These are phyloP conservation scores for Coturnix japonica DNA, from an alignment of 2,113 vertebrate genomes.

Conservation along the genomic window DNA sequence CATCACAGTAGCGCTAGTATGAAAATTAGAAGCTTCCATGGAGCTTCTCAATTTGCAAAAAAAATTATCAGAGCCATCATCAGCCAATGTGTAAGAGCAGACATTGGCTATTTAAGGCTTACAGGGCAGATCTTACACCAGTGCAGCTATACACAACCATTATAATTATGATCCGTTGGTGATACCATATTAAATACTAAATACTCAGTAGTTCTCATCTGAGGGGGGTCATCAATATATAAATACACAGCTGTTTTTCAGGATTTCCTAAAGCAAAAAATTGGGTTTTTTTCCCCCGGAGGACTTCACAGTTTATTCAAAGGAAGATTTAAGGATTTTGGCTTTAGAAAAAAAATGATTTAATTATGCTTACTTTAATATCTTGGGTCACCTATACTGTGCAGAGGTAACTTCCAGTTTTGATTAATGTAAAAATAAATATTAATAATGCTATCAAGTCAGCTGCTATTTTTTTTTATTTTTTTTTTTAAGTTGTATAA, in stretches of 20 bases:
- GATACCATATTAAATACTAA: neutral
- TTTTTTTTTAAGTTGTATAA: neutral
- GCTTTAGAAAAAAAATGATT: neutral
- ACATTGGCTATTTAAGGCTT: neutral
- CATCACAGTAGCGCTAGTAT: slow-evolving; percentile 34
- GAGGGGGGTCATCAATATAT: neutral
- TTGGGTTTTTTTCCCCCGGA: neutral
- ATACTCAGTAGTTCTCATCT: neutral
- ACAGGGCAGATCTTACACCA: neutral
- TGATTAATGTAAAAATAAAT: neutral
- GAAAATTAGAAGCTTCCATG: slow-evolving; percentile 67
- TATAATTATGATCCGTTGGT: neutral
- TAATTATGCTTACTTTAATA: neutral
- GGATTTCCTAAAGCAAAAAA: neutral
- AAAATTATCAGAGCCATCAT: neutral
- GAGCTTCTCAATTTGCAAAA: slow-evolving; percentile 32
- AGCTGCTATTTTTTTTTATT: no score
- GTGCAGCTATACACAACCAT: neutral
- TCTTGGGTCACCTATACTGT: neutral
- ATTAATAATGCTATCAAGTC: neutral
- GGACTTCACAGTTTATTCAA: neutral
- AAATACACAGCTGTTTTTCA: neutral
- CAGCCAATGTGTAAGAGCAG: slow-evolving; percentile 8
- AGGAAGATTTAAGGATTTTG: neutral
- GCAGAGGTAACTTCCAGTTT: neutral